These are phyloP conservation scores for Limenitis camilla DNA, from an alignment of 2,888 invertebrate species.

Conservation along the genomic window DNA sequence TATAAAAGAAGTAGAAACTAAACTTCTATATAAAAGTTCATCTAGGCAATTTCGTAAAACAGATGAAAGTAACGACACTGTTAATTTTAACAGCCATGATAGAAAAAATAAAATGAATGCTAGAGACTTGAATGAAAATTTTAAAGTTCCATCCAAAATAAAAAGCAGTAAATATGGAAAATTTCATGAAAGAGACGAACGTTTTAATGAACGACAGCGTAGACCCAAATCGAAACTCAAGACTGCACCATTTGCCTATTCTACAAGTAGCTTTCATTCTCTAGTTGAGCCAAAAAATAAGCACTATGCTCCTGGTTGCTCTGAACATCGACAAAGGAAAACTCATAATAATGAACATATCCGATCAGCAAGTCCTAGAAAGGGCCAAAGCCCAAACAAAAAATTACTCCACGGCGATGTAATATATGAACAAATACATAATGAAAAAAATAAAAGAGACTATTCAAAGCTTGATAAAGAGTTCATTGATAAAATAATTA, in stretches of 20 bases:
- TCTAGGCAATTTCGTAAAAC: slow-evolving; percentile 34
- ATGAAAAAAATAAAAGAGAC: slow-evolving; percentile 23
- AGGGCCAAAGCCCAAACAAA: slow-evolving; percentile 28
- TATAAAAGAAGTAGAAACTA: slow-evolving; percentile 33
- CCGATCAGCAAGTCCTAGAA: slow-evolving; percentile 22
- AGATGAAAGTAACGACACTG: slow-evolving; percentile 32
- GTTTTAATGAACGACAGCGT: slow-evolving; percentile 17
- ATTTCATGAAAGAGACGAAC: neutral
- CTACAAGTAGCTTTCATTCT: slow-evolving; percentile 43
- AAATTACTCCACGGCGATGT: slow-evolving; percentile 24
- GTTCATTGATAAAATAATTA: slow-evolving; percentile 58
- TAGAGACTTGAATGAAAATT: neutral
- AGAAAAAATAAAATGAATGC: slow-evolving; percentile 18
- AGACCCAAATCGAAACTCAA: slow-evolving; percentile 17
- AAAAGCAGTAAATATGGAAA: neutral
- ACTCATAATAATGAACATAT: slow-evolving; percentile 24
- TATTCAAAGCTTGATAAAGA: slow-evolving; percentile 42
- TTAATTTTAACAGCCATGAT: slow-evolving; percentile 23
- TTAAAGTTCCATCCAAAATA: slow-evolving; percentile 5
- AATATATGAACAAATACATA: slow-evolving; percentile 24
- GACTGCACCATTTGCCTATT: slow-evolving; percentile 30
- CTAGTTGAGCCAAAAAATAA: slow-evolving; percentile 31
- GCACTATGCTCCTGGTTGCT: slow-evolving; percentile 19
- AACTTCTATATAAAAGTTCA: slow-evolving; percentile 42
- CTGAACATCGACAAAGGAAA: slow-evolving; percentile 24